Base-by-base conservation (phyloP, 2,888 invertebrate species). In the Hofmannophila pseudospretella region DNA sequence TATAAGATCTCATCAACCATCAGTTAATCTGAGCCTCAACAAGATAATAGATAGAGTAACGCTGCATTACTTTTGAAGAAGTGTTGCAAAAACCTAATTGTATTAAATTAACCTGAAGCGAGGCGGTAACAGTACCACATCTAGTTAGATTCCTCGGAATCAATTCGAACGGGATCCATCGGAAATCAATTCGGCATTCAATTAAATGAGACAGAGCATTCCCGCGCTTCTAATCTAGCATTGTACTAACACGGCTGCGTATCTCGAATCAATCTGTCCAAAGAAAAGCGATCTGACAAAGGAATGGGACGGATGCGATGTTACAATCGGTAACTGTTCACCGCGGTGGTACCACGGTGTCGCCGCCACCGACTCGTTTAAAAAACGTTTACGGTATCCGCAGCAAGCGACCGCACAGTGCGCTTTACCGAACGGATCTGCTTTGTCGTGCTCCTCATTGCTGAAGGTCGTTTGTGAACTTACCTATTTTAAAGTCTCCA, bases 151-250 rank as follows among this genome's bases (percentile, higher is more conserved):
- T 67, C 59, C 63, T 63, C 58, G 53, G 62, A 74, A 73, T 69
- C 70, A 61, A 68, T 73, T 70, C 66, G 54, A 77, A 78, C 73
- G 71, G 65, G 64, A 76, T 75, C 58, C 66, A 69, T 67, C 56
- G 58, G 73, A 76, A 77, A 78, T 77, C 67, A 68, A 81, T 81
- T 76, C 69, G 66, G 67, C 67, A 75, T 81, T 81, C 75, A 80
- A 85, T 84, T 77, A 75, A 67, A 72, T 58, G 64, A 73, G 70
- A 68, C 55, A 73, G 70, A 67, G 68, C 66, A 71, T 80, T 78
- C 74, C 74, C 71, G 74, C 63, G 70, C 67, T 73, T 70, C 60
- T 74, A 73, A 78, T 78, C 72, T 71, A 59, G 64, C 64, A 74
- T 75, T 78, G 77, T 77, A 62, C 60, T 65, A 60, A 64, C 54